Evolutionary conservation across 2,113 vertebrate species (phyloP).

Genomic region (Ranitomeya variabilis): DNA sequence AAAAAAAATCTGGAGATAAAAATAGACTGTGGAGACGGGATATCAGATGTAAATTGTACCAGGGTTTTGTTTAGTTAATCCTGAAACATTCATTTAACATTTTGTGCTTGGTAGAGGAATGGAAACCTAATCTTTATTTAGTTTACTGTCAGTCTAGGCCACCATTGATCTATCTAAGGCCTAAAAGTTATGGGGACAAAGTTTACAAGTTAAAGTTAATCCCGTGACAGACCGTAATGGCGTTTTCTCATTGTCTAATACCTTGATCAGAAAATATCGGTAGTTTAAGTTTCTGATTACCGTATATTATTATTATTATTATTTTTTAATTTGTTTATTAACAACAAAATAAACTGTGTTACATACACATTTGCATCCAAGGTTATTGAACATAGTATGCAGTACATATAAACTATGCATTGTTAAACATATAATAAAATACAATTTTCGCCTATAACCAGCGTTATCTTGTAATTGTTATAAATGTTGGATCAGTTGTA

Average conservation of each 20-base stretch:
- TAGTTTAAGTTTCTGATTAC: not conserved
- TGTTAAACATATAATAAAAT: too few relatives aligned
- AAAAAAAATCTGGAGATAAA: slow-evolving; percentile 32
- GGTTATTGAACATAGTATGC: too few relatives aligned
- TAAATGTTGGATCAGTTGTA: too few relatives aligned
- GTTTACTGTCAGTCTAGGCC: slow-evolving; percentile 49
- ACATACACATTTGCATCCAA: too few relatives aligned
- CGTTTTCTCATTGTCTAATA: not conserved
- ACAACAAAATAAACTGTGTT: too few relatives aligned
- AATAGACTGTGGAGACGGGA: slow-evolving; percentile 46
- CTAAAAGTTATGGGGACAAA: slow-evolving; percentile 31
- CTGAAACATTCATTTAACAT: slow-evolving; percentile 50
- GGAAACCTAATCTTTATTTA: slow-evolving; percentile 54
- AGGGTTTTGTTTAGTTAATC: slow-evolving; percentile 51
- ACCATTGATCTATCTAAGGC: slow-evolving; percentile 50
- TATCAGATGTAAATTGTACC: slow-evolving; percentile 40
- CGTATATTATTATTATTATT: not conserved
- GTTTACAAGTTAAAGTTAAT: not conserved
- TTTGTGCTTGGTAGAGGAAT: slow-evolving; percentile 29
- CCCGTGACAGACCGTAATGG: not conserved
- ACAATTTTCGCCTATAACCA: too few relatives aligned
- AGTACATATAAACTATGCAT: too few relatives aligned
- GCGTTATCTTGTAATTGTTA: too few relatives aligned
- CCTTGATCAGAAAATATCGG: not conserved
- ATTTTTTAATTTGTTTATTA: not conserved